A percentile compares a stretch with the other conserved stretches of the same genome.
Conservation (phyloP, 2,113 vertebrate species). For the Actinemys pallida region DNA sequence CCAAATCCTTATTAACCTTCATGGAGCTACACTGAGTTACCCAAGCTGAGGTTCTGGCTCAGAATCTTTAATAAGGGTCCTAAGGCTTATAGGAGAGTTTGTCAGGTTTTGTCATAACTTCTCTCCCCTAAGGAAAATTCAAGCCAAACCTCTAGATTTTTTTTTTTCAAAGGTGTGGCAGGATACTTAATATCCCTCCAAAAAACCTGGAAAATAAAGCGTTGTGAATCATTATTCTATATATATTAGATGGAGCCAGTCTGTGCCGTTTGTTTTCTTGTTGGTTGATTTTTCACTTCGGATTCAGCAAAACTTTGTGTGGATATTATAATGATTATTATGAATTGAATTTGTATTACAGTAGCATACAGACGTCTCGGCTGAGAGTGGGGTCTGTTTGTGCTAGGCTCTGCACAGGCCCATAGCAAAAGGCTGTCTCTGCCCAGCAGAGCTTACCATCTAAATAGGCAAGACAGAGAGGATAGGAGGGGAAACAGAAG, state of each 20-base stretch:
- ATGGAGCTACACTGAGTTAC: neutral
- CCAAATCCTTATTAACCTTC: neutral
- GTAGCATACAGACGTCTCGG: neutral
- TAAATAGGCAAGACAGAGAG: neutral
- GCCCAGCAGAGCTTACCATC: neutral
- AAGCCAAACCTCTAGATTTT: neutral
- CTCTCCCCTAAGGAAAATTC: neutral
- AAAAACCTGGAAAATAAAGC: neutral
- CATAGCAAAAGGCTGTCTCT: neutral
- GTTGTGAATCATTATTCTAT: neutral
- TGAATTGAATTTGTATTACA: neutral
- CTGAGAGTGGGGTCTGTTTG: neutral
- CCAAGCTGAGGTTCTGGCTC: neutral
- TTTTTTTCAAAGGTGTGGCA: neutral
- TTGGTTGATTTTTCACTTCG: neutral
- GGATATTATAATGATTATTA: neutral
- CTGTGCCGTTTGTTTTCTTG: neutral
- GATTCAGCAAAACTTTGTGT: neutral
- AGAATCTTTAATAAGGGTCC: neutral
- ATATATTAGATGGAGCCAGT: neutral
- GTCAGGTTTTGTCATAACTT: neutral
- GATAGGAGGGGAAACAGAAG: neutral
- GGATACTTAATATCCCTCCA: neutral
- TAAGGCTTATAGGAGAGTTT: neutral
- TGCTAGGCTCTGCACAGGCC: neutral